phyloP scores from a whole-genome alignment of 2,797 vertebrate species.

The Sylvilagus floridanus region DNA sequence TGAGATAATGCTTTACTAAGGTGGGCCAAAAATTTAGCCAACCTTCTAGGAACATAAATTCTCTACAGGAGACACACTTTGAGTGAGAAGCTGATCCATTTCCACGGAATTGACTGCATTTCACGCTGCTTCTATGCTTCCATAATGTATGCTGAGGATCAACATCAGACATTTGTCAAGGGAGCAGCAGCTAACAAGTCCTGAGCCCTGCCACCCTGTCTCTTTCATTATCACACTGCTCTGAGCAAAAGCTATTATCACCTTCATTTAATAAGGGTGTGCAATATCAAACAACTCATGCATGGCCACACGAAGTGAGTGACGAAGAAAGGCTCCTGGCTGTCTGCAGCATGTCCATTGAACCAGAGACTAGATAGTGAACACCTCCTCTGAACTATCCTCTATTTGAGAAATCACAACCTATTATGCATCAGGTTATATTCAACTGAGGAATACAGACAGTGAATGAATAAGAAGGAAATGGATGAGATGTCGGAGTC shows the following conservation, averaged over 20 bases:
- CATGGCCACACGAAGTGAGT: neutral
- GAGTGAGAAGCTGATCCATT: neutral
- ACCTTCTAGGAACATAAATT: neutral
- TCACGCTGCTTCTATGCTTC: neutral
- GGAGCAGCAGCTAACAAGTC: neutral
- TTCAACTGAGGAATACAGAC: neutral
- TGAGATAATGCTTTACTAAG: neutral
- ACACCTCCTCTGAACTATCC: neutral
- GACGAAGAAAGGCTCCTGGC: neutral
- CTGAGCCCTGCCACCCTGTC: neutral
- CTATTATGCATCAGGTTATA: neutral
- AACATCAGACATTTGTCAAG: neutral
- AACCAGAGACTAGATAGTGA: neutral
- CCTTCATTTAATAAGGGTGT: neutral
- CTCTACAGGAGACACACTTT: neutral
- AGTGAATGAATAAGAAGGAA: neutral
- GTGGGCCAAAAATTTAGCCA: neutral
- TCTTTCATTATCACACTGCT: neutral
- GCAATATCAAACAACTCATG: neutral
- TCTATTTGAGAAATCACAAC: neutral
- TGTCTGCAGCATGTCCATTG: neutral
- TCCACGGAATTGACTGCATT: neutral
- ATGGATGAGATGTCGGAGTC: neutral
- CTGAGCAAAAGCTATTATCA: neutral
- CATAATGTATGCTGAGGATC: neutral